Evolutionary conservation across 2,797 vertebrate genomes (phyloP).

Genomic region (Danio aesculapii): DNA sequence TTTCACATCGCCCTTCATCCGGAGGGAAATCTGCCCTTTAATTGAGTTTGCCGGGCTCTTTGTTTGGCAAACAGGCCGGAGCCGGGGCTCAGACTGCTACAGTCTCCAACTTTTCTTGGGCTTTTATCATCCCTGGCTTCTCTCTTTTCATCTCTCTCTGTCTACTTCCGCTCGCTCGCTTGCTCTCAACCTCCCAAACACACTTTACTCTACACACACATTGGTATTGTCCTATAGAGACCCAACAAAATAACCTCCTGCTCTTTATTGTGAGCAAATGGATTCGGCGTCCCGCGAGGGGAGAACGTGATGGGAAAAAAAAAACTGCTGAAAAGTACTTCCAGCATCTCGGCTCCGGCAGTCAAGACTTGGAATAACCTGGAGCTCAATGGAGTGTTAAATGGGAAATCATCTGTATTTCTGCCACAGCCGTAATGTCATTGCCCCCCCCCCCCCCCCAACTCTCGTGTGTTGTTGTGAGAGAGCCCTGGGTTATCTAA

Average conservation of each 20-base stretch:
- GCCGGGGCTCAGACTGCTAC: slow-evolving; percentile 50
- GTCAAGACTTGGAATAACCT: slow-evolving; percentile 76
- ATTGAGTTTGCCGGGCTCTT: slow-evolving; percentile 81
- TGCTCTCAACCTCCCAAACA: slow-evolving; percentile 57
- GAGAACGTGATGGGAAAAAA: slow-evolving; percentile 65
- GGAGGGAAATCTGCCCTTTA: slow-evolving; percentile 77
- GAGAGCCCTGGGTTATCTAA: slow-evolving; percentile 66
- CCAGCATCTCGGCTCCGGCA: slow-evolving; percentile 68
- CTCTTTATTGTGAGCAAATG: slow-evolving; percentile 68
- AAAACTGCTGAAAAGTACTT: slow-evolving; percentile 70
- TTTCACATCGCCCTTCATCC: slow-evolving; percentile 77
- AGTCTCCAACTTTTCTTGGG: slow-evolving; percentile 54
- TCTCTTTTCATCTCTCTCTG: slow-evolving; percentile 36
- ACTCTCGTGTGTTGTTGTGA: slow-evolving; percentile 44
- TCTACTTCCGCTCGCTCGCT: slow-evolving; percentile 1
- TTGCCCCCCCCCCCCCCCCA: slow-evolving; percentile 60
- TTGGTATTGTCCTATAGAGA: slow-evolving; percentile 42
- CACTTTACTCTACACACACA: slow-evolving; percentile 37
- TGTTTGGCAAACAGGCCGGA: slow-evolving; percentile 71
- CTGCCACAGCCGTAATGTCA: slow-evolving; percentile 83
- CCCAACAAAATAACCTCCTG: slow-evolving; percentile 49
- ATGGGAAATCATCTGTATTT: slow-evolving; percentile 89
- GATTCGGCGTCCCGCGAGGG: slow-evolving; percentile 75
- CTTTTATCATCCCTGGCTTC: slow-evolving; percentile 41
- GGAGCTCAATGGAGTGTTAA: slow-evolving; percentile 91